Base-by-base conservation (phyloP, 1,140 invertebrate genomes). In the Lysiphlebus fabarum region DNA sequence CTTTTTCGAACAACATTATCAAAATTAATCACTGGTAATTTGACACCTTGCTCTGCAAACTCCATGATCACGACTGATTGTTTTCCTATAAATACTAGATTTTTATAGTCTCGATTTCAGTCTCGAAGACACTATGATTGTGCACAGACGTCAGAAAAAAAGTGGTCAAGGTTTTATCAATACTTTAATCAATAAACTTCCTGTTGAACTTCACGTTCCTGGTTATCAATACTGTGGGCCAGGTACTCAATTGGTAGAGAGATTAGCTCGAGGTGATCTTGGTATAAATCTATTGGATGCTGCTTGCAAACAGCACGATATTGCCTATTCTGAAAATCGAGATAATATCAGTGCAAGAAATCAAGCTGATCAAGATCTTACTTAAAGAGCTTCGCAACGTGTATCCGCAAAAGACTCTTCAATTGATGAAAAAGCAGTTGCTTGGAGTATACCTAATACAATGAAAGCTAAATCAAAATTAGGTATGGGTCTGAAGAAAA, bases 291-390 rank as follows among this genome's bases (percentile, higher is more conserved):
- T 26, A 10, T 38, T 55, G 8, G 53, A 44, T 17, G 40, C 38
- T 17, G 53, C 53, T 5, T 55, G 38, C 33, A 55, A 55, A 12
- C 2, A n/a, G n/a, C n/a, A n/a, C n/a, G n/a, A n/a, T n/a, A n/a
- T n/a, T n/a, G n/a, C n/a, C n/a, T n/a, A n/a, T n/a, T n/a, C n/a
- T n/a, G n/a, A n/a, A n/a, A n/a, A n/a, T n/a, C n/a, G n/a, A n/a
- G n/a, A n/a, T n/a, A n/a, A n/a, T n/a, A n/a, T n/a, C n/a, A n/a
- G n/a, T n/a, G n/a, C n/a, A n/a, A n/a, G n/a, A n/a, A n/a, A n/a
- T n/a, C n/a, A n/a, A n/a, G n/a, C n/a, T n/a, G n/a, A n/a, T n/a
- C n/a, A n/a, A n/a, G n/a, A n/a, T n/a, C n/a, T n/a, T n/a, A n/a
- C n/a, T n/a, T n/a, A n/a, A n/a, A n/a, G n/a, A n/a, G n/a, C n/a